A percentile compares a stretch with the other conserved stretches of the same genome.
phyloP scores from a whole-genome alignment of 2,888 invertebrate genomes.

The Pedicia rivosa region DNA sequence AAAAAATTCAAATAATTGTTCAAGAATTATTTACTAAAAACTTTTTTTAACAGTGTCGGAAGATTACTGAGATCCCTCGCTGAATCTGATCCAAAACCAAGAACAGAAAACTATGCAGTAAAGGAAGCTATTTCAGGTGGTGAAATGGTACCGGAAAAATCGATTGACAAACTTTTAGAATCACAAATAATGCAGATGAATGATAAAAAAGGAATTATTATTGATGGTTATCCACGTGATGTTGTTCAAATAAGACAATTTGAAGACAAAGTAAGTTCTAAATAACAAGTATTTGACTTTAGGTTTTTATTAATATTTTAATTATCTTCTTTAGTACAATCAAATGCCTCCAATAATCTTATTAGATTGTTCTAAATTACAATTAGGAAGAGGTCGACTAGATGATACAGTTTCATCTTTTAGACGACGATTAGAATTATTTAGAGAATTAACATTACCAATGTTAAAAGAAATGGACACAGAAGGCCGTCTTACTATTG shows the following conservation, averaged over 20 bases:
- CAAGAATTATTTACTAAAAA: conserved; percentile 6
- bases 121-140: conserved; percentile 58
- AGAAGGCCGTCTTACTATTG: conserved; percentile 67
- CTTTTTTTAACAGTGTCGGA: conserved; percentile 43
- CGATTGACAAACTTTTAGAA: conserved; percentile 60
- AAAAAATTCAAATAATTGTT: conserved; percentile 8
- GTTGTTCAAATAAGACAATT: conserved; percentile 76
- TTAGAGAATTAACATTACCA: conserved; percentile 73
- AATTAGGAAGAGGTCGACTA: conserved; percentile 63
- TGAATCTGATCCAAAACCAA: conserved; percentile 43
- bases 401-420: conserved; percentile 82
- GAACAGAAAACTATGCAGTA: conserved; percentile 46
- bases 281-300: not conserved
- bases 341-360: conserved; percentile 66
- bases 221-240: conserved; percentile 91
- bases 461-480: conserved; percentile 77
- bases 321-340: conserved; percentile 42
- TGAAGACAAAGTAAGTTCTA: conserved; percentile 59
- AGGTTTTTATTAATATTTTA: not conserved
- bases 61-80: conserved; percentile 59
- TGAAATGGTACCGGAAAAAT: conserved; percentile 64
- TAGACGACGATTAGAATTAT: conserved; percentile 64
- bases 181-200: conserved; percentile 42
- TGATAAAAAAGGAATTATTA: conserved; percentile 61
- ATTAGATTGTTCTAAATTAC: conserved; percentile 81